These are phyloP conservation scores for Panthera tigris DNA, from an alignment of 2,113 vertebrate genomes.

Conservation along the genomic window DNA sequence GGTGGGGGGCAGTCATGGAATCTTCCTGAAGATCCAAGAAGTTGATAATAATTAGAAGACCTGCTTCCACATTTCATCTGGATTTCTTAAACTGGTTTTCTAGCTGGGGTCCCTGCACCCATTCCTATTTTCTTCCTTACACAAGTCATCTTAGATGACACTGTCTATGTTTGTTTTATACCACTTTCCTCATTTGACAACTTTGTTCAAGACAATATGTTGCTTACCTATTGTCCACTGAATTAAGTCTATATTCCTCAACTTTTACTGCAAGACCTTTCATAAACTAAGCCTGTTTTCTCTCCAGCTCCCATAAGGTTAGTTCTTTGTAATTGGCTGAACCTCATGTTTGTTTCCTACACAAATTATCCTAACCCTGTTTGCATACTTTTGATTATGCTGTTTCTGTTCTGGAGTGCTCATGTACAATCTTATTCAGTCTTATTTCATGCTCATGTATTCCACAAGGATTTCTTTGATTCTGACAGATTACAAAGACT, in stretches of 20 bases:
- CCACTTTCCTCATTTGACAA: not conserved
- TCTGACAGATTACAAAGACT: not conserved
- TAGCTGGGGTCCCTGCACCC: not conserved
- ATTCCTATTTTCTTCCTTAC: not conserved
- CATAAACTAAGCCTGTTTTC: not conserved
- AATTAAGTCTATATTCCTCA: not conserved
- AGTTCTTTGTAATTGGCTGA: not conserved
- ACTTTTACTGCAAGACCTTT: not conserved
- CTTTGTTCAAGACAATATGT: not conserved
- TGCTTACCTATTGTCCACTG: not conserved
- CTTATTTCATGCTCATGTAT: not conserved
- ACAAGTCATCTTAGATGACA: not conserved
- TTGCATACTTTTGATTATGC: not conserved
- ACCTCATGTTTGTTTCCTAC: not conserved
- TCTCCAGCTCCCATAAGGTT: not conserved
- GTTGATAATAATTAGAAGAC: not conserved
- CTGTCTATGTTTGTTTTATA: not conserved
- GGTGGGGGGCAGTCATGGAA: not conserved
- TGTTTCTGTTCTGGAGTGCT: not conserved
- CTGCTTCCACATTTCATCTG: not conserved
- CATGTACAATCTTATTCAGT: not conserved
- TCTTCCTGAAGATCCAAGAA: not conserved
- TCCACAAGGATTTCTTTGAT: not conserved
- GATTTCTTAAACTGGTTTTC: not conserved
- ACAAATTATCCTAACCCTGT: not conserved